These are phyloP conservation scores for Zeuzera pyrina DNA, from an alignment of 2,888 invertebrate genomes.

Conservation along the genomic window DNA sequence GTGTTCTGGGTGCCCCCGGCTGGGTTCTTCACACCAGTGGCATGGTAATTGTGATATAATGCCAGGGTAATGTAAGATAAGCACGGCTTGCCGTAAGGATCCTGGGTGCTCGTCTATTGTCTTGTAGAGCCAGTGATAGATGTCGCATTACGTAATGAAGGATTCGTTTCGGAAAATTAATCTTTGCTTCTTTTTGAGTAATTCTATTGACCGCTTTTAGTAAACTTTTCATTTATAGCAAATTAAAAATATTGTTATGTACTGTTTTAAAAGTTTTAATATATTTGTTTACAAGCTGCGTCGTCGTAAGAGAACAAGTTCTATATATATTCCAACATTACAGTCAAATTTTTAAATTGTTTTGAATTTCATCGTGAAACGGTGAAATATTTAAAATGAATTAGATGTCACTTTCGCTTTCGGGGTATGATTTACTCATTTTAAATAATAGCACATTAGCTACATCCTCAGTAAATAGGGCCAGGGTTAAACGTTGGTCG, in stretches of 20 bases:
- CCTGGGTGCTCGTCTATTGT: slow-evolving; percentile 45
- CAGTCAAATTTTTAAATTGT: not conserved
- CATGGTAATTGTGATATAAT: slow-evolving; percentile 66
- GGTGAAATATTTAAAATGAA: not conserved
- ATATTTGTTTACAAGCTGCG: not conserved
- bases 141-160: slow-evolving; percentile 58
- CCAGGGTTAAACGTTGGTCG: slow-evolving; percentile 61
- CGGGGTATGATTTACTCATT: slow-evolving; percentile 2
- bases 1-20: slow-evolving; percentile 30
- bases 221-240: no score
- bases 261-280: slow-evolving; percentile 16
- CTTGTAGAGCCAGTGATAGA: slow-evolving; percentile 42
- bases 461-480: slow-evolving; percentile 57
- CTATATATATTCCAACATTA: not conserved
- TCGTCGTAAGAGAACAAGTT: not conserved
- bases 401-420: not conserved
- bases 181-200: no score
- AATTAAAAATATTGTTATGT: no score
- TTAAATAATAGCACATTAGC: slow-evolving; percentile 19
- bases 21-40: slow-evolving; percentile 51
- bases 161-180: no score
- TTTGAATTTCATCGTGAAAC: not conserved
- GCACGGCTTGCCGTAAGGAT: slow-evolving; percentile 33
- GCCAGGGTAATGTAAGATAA: slow-evolving; percentile 32
- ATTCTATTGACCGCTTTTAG: no score